Percentiles rank a stretch among this genome's conserved stretches.
Evolutionary conservation across 2,797 vertebrate species (phyloP).

Genomic region (Phyllotis vaccarum): DNA sequence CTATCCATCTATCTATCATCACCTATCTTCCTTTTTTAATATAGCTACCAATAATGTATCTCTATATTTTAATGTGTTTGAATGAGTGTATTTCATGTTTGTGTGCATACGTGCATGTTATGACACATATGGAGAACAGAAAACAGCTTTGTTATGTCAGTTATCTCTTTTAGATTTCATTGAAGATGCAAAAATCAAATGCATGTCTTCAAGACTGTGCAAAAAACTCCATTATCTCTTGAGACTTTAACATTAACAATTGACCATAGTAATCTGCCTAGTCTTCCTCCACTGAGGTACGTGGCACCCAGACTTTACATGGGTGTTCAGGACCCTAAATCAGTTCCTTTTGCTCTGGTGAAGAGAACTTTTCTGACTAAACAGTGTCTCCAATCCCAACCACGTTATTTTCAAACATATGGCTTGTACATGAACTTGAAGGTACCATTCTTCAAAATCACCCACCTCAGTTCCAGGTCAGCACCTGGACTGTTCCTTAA

Average conservation of each 20-base stretch:
- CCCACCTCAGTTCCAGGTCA: accelerated
- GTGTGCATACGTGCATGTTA: background rate
- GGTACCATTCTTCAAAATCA: background rate
- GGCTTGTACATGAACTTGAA: background rate
- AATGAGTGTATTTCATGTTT: background rate
- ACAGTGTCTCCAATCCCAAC: background rate
- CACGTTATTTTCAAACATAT: background rate
- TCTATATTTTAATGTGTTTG: background rate
- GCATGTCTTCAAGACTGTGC: background rate
- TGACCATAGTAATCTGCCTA: background rate
- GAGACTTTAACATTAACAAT: background rate
- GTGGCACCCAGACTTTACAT: background rate
- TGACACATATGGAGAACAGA: background rate
- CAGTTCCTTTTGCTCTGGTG: background rate
- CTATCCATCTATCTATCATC: background rate
- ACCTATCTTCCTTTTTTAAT: background rate
- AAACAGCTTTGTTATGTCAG: background rate
- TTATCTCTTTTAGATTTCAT: background rate
- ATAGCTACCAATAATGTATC: background rate
- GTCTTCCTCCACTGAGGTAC: background rate
- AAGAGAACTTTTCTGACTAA: background rate
- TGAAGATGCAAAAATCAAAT: background rate
- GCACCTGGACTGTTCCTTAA: background rate
- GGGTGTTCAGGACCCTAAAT: background rate
- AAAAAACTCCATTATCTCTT: background rate